A percentile compares a stretch with the other conserved stretches of the same genome.
These are phyloP conservation scores for Corbicula japonica DNA, from an alignment of 2,888 invertebrate genomes.

Conservation along the genomic window DNA sequence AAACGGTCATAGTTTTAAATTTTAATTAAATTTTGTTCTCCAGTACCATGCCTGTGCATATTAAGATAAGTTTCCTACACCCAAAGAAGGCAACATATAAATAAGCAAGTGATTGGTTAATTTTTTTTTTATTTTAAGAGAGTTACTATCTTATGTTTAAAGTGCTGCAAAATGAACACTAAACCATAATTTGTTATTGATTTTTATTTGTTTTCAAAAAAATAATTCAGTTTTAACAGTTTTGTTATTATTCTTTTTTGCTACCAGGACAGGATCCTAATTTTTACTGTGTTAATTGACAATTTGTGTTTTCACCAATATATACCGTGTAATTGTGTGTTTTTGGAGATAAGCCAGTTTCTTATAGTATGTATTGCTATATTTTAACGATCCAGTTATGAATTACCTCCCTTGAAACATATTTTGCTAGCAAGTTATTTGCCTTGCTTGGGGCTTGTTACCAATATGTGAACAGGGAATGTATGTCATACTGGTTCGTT, in stretches of 20 bases:
- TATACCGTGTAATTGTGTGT: slow-evolving; percentile 15
- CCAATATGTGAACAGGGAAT: neutral
- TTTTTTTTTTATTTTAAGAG: neutral
- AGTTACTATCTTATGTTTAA: neutral
- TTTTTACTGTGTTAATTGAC: neutral
- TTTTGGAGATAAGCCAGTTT: slow-evolving; percentile 18
- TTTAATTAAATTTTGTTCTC: neutral
- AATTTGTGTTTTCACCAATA: slow-evolving; percentile 19
- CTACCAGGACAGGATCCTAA: slow-evolving; percentile 20
- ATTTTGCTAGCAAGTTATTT: slow-evolving; percentile 9
- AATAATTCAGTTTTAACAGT: neutral
- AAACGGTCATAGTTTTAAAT: too few relatives aligned
- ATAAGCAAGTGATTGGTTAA: neutral
- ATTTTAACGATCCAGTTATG: neutral
- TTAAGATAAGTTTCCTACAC: neutral
- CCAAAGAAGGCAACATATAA: neutral
- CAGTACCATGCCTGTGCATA: neutral
- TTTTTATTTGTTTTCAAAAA: slow-evolving; percentile 2
- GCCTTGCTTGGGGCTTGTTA: neutral
- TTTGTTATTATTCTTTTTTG: slow-evolving; percentile 1
- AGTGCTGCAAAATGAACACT: slow-evolving; percentile 10
- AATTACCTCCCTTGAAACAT: neutral
- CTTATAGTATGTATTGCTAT: slow-evolving; percentile 18
- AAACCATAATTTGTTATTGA: neutral
- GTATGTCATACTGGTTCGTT: slow-evolving; percentile 13